phyloP scores from a whole-genome alignment of 2,797 vertebrate species.

The Myotis myotis region DNA sequence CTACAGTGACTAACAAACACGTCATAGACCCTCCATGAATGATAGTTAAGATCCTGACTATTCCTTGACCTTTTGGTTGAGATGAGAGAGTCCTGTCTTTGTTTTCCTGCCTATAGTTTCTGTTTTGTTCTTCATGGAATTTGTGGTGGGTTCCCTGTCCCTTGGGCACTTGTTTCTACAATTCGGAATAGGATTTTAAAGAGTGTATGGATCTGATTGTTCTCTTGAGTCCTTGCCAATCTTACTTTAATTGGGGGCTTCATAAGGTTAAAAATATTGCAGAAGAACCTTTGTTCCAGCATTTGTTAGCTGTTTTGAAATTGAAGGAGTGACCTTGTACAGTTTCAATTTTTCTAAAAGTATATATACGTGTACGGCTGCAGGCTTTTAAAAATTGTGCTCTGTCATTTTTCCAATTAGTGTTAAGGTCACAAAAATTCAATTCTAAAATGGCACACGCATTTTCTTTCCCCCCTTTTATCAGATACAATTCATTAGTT shows the following conservation, averaged over 20 bases:
- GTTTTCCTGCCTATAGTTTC: background rate
- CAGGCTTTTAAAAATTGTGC: constrained; percentile 67
- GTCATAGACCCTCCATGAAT: background rate
- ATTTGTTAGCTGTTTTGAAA: constrained; percentile 63
- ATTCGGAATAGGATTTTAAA: constrained; percentile 45
- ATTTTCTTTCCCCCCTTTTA: constrained; percentile 65
- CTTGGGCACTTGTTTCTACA: constrained; percentile 30
- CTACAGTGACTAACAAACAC: background rate
- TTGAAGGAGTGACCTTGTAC: constrained; percentile 47
- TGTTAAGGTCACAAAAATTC: constrained; percentile 73
- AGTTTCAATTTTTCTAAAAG: constrained; percentile 60
- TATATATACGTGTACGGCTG: constrained; percentile 53
- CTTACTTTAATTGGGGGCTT: constrained; percentile 67
- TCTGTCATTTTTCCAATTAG: constrained; percentile 74
- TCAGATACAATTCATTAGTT: constrained; percentile 91
- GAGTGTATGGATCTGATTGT: constrained; percentile 50
- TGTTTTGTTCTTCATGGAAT: background rate
- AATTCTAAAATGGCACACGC: constrained; percentile 64
- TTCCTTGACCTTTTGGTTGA: background rate
- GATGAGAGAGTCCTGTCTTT: background rate
- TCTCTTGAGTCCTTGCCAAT: constrained; percentile 49
- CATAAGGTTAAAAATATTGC: constrained; percentile 64
- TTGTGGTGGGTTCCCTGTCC: background rate
- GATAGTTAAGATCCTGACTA: too few relatives aligned
- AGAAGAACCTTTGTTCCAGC: constrained; percentile 53